phyloP scores from a whole-genome alignment of 2,888 invertebrate genomes.

The Agonopterix alstromeriana region DNA sequence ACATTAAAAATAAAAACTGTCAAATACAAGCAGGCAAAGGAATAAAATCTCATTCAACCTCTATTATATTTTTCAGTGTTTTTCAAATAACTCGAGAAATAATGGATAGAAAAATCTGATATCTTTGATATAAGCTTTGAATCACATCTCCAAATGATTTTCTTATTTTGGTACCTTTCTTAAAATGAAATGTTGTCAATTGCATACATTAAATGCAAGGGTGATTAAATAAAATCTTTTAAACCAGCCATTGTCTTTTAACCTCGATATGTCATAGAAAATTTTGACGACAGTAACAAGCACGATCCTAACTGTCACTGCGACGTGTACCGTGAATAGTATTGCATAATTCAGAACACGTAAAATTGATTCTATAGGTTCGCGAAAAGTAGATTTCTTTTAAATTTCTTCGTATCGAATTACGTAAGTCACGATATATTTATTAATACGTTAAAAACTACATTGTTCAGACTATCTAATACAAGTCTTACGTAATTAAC shows the following conservation, averaged over 20 bases:
- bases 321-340: slow-evolving; percentile 19
- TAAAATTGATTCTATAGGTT: slow-evolving; percentile 3
- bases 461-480: slow-evolving; percentile 1
- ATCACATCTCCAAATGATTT: too few species aligned
- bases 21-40: too few species aligned
- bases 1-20: too few species aligned
- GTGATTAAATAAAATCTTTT: too few species aligned
- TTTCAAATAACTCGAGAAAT: too few species aligned
- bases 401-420: slow-evolving; percentile 17
- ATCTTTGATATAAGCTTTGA: too few species aligned
- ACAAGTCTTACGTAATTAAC: slow-evolving; percentile 2
- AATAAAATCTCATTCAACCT: too few species aligned
- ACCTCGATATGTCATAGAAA: slow-evolving; percentile 41
- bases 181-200: too few species aligned
- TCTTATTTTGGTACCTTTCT: too few species aligned
- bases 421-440: slow-evolving; percentile 21
- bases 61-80: too few species aligned
- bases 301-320: slow-evolving; percentile 26
- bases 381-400: slow-evolving; percentile 10
- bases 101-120: too few species aligned
- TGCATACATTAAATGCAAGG: too few species aligned
- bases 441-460: slow-evolving; percentile 9
- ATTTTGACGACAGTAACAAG: slow-evolving; percentile 23
- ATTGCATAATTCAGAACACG: slow-evolving; percentile 26
- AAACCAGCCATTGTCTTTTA: slow-evolving; percentile 4